Evolutionary conservation across 1,140 invertebrate genomes (phyloP).

Genomic region (Zaprionus tsacasi): DNA sequence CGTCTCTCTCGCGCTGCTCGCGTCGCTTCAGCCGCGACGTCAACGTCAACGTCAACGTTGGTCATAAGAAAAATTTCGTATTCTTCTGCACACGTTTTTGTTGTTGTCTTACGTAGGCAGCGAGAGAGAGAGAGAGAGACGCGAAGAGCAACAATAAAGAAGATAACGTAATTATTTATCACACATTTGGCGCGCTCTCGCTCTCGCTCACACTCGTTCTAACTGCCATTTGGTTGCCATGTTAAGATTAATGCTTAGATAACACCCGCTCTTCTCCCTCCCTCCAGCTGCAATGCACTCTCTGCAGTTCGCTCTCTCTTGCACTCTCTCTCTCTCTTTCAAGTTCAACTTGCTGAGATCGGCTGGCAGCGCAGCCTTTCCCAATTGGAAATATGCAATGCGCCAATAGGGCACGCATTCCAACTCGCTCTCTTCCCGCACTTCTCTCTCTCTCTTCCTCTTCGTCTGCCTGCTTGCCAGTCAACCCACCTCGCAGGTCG

Average conservation of each 20-base stretch:
- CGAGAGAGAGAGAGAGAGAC: background rate
- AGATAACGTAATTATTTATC: constrained; percentile 37
- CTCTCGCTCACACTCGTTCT: background rate
- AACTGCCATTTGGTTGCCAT: background rate
- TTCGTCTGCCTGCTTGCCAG: background rate
- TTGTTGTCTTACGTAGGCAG: background rate
- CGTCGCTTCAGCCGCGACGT: background rate
- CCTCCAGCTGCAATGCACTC: background rate
- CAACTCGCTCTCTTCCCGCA: background rate
- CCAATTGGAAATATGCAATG: constrained; percentile 26
- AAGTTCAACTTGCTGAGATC: constrained; percentile 5
- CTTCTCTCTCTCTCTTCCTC: background rate
- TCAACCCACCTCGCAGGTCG: constrained; percentile 9
- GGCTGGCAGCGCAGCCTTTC: constrained; percentile 1
- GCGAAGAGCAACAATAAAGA: constrained; percentile 26
- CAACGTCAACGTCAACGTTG: background rate
- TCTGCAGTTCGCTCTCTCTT: background rate
- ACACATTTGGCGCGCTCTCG: constrained; percentile 20
- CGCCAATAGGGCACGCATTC: constrained; percentile 37
- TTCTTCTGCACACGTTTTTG: constrained; percentile 1
- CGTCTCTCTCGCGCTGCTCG: background rate
- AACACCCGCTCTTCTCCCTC: background rate
- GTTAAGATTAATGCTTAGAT: constrained; percentile 27
- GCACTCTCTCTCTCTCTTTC: background rate
- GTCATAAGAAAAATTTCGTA: constrained; percentile 7